Percentiles rank a stretch among this genome's conserved stretches.
Evolutionary conservation across 1,140 invertebrate species (phyloP).

Genomic region (Drosophila fuyamai): DNA sequence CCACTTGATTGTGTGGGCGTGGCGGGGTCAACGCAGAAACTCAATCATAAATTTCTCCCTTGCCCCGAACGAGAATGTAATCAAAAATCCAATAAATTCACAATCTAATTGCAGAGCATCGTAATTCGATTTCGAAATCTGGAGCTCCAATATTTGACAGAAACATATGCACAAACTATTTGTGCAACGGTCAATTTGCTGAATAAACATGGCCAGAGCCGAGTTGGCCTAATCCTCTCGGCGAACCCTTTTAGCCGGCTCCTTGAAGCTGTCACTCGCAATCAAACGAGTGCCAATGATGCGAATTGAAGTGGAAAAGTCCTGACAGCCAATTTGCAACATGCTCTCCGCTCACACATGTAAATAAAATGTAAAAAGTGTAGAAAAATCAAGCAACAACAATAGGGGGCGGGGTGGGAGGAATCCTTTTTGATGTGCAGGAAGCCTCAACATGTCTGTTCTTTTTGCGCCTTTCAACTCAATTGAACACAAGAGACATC

Average conservation of each 20-base stretch:
- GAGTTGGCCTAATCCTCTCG: conserved; percentile 15
- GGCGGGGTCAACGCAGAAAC: conserved; percentile 24
- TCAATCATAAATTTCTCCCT: conserved; percentile 64
- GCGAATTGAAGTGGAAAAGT: conserved; percentile 75
- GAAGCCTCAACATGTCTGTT: conserved; percentile 49
- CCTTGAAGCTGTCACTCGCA: conserved; percentile 75
- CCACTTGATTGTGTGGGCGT: conserved; percentile 57
- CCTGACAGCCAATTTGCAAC: conserved; percentile 73
- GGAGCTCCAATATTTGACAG: conserved; percentile 5
- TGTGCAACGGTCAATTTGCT: conserved; percentile 76
- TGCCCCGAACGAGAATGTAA: conserved; percentile 42
- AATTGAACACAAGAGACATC: conserved; percentile 53
- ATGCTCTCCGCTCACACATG: conserved; percentile 43
- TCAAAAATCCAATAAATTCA: conserved; percentile 64
- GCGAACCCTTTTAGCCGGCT: conserved; percentile 59
- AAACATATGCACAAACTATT: conserved; percentile 72
- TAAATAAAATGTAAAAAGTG: conserved; percentile 52
- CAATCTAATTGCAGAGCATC: conserved; percentile 63
- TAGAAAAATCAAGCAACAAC: conserved; percentile 26
- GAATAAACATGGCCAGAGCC: conserved; percentile 43
- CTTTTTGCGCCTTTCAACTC: conserved; percentile 41
- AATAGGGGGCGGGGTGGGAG: not conserved
- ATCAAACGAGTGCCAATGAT: conserved; percentile 72
- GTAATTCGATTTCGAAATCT: conserved; percentile 46
- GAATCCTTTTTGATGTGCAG: conserved; percentile 52